Conservation (phyloP, 2,113 vertebrate genomes). For the Alethe diademata region DNA sequence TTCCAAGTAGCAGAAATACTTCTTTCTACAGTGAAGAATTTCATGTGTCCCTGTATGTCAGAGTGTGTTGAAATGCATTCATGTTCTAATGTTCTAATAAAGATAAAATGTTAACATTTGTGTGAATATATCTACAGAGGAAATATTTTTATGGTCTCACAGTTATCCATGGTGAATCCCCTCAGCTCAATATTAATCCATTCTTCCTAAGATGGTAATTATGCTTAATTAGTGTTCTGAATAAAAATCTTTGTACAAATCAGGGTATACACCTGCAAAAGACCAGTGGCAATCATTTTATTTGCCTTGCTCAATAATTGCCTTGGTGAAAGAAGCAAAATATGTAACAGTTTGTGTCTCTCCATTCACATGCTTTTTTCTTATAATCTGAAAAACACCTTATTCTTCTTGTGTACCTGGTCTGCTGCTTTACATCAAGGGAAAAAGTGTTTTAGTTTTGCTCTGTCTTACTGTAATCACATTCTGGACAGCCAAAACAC, state of each 20-base stretch:
- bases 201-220: background rate
- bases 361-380: background rate
- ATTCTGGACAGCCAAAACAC: background rate
- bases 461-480: background rate
- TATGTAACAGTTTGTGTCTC: background rate
- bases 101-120: background rate
- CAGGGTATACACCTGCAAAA: background rate
- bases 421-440: background rate
- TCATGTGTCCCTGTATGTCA: background rate
- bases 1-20: background rate
- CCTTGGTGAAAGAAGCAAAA: background rate
- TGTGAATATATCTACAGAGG: background rate
- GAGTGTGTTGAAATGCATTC: background rate
- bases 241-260: background rate
- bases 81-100: background rate
- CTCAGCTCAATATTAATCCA: background rate
- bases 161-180: background rate
- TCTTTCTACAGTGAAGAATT: background rate
- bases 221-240: background rate
- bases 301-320: background rate
- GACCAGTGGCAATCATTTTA: background rate
- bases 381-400: background rate
- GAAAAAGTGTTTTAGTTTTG: background rate
- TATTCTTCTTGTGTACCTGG: background rate
- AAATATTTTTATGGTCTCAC: background rate